Conservation (phyloP, 1,140 invertebrate species). For the Colletes gigas region DNA sequence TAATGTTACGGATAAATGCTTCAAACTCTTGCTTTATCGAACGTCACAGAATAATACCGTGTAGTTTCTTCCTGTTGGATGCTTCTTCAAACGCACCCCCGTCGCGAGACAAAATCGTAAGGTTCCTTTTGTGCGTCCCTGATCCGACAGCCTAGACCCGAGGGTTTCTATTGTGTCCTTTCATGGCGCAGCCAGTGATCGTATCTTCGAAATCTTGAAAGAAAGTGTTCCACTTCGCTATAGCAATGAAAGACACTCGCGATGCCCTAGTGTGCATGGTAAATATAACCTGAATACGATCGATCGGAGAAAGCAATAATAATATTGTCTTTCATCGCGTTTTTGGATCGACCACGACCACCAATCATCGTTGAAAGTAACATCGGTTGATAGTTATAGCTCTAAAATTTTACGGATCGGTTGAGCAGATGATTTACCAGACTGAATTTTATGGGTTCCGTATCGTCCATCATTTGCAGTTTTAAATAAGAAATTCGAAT, state of each 20-base stretch:
- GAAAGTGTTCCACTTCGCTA: constrained; percentile 37
- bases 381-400: neutral
- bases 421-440: neutral
- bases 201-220: constrained; percentile 7
- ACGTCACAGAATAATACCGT: neutral
- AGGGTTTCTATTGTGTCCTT: neutral
- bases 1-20: neutral
- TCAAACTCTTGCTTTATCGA: neutral
- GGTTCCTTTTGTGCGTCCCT: neutral
- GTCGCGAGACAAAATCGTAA: neutral
- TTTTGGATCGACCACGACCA: neutral
- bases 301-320: constrained; percentile 55
- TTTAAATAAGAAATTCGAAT: too few species aligned
- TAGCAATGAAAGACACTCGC: neutral
- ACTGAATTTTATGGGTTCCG: constrained; percentile 12
- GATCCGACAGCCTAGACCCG: too few species aligned
- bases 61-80: neutral
- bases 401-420: neutral
- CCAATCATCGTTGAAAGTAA: constrained; percentile 19
- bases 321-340: constrained; percentile 20
- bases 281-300: constrained; percentile 51
- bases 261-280: constrained; percentile 40
- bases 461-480: neutral
- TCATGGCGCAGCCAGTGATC: neutral
- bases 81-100: neutral